phyloP scores from a whole-genome alignment of 2,797 vertebrate genomes.

The Pipistrellus kuhlii region DNA sequence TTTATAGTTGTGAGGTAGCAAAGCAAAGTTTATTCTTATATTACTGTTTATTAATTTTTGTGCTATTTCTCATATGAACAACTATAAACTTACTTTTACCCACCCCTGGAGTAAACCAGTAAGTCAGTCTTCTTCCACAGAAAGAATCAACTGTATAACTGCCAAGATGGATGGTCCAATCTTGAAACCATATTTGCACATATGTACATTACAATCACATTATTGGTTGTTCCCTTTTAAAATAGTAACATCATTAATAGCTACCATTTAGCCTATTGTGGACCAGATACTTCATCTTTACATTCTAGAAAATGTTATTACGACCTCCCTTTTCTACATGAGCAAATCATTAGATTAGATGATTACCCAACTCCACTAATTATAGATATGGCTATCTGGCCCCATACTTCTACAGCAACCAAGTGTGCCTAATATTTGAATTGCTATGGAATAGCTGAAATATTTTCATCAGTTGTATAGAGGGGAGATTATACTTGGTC shows the following conservation, averaged over 20 bases:
- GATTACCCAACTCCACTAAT: background rate
- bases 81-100: background rate
- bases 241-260: background rate
- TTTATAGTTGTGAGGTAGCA: background rate
- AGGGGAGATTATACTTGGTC: background rate
- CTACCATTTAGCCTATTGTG: background rate
- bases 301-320: background rate
- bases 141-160: background rate
- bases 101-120: background rate
- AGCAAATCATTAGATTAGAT: constrained; percentile 4
- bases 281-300: background rate
- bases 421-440: constrained; percentile 2
- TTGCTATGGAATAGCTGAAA: background rate
- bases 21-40: background rate
- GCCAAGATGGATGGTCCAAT: background rate
- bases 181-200: background rate
- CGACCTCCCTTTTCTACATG: background rate
- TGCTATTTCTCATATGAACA: background rate
- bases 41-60: background rate
- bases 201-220: background rate
- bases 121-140: constrained; percentile 20
- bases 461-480: background rate
- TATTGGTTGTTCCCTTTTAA: constrained; percentile 3
- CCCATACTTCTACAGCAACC: background rate
- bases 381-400: background rate